These are phyloP conservation scores for Eucriotettix oculatus DNA, from an alignment of 2,888 invertebrate species.

Conservation along the genomic window DNA sequence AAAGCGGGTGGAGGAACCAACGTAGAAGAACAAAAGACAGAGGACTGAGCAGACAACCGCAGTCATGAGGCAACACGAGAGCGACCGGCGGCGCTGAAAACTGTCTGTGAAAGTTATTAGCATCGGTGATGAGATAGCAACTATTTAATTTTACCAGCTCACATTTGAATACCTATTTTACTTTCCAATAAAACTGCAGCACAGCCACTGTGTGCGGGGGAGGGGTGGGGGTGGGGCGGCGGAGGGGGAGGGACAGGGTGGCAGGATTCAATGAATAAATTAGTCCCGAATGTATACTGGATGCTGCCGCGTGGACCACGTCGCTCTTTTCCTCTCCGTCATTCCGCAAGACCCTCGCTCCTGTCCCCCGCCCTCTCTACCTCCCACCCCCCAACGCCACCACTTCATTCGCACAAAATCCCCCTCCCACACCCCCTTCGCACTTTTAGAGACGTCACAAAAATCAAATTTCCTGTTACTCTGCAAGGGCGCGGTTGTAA, in stretches of 20 bases:
- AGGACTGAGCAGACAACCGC: background rate
- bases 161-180: constrained; percentile 4
- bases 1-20: too few species aligned
- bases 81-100: background rate
- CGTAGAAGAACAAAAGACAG: background rate
- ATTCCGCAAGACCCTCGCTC: too few species aligned
- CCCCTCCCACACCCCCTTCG: too few species aligned
- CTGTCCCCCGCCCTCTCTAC: too few species aligned
- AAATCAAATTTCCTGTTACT: background rate
- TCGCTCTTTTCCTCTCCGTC: background rate
- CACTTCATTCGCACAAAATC: too few species aligned
- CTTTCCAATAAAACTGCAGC: background rate
- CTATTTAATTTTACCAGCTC: constrained; percentile 3
- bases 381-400: too few species aligned
- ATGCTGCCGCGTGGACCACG: background rate
- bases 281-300: constrained; percentile 4
- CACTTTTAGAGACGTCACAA: background rate
- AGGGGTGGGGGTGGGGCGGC: too few species aligned
- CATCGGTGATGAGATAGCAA: background rate
- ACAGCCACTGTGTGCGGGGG: background rate
- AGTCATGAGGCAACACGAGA: background rate
- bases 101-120: background rate
- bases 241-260: background rate
- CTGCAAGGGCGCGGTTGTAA: background rate
- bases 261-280: constrained; percentile 6